Evolutionary conservation across 2,888 invertebrate genomes (phyloP), one percentile per base, ranked within the genome.

Genomic region (Acronicta leporina): DNA sequence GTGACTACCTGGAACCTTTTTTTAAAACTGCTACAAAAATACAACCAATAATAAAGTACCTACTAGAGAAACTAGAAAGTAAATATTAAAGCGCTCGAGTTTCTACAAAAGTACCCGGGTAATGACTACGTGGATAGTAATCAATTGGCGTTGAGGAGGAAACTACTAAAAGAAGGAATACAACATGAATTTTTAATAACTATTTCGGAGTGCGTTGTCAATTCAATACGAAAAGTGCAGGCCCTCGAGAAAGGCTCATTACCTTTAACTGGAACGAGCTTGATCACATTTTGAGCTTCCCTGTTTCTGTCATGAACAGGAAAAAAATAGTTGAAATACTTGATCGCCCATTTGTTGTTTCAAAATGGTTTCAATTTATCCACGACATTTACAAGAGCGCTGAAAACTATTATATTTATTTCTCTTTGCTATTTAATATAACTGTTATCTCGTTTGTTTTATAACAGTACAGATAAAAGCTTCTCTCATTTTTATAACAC

Each of bases 341-440:
- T 45, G 41, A 56, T 63, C 49, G 50, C 25, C 50, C 60, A 54
- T 61, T 72, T 56, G 57, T 67, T 73, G 67, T 67, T 71, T 63
- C 35, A 54, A 72, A 66, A 72, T 59, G 63, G 51, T 71, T 70
- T 71, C 59, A 66, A 70, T 70, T 70, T 70, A 63, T 73, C 48
- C 30, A 60, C 42, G 44, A 75, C 57, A 62, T 55, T 66, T 73
- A 60, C 66, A 62, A 60, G 54, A 54, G 16, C 41, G 56, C 27
- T 57, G 48, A 52, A 63, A 70, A 60, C 58, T 69, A 62, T 50
- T 45, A 30, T 10, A 16, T 53, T 71, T 74, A 60, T 60, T 61
- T 56, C 20, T 41, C 25, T 54, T 42, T 5, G 16, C 44, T 47
- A 50, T 56, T 58, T 27, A 49, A 13, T 49, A 48, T 33, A 55